These are phyloP conservation scores for Myrmecobius fasciatus DNA, from an alignment of 2,113 vertebrate species.

Conservation along the genomic window DNA sequence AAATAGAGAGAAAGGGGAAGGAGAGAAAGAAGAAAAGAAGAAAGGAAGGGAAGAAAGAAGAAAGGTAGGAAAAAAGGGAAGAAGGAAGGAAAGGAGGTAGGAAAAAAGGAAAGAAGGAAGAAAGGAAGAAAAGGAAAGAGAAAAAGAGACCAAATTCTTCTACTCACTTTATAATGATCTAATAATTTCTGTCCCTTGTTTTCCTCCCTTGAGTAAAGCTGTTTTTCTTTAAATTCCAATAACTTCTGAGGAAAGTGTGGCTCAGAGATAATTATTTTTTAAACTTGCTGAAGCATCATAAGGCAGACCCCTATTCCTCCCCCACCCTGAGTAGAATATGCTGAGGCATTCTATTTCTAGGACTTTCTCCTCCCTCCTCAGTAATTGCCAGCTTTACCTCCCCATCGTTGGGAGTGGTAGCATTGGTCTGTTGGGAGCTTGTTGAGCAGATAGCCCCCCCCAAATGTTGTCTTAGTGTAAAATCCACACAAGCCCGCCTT, in stretches of 20 bases:
- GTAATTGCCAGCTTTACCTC: background rate
- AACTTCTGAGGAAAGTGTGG: background rate
- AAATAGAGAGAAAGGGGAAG: background rate
- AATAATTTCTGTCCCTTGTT: conserved; percentile 9
- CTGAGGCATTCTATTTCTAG: background rate
- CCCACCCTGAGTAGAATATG: background rate
- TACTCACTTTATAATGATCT: background rate
- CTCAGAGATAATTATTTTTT: background rate
- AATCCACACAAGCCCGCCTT: background rate
- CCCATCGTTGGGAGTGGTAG: background rate
- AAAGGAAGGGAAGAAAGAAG: background rate
- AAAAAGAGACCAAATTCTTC: background rate
- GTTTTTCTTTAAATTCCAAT: conserved; percentile 43
- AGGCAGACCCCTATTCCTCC: background rate
- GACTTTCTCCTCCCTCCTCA: background rate
- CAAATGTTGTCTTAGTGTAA: background rate
- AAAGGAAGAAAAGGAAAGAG: background rate
- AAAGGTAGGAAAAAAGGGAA: background rate
- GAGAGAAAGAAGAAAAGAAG: background rate
- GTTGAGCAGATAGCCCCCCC: background rate
- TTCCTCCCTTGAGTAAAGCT: background rate
- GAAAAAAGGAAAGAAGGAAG: background rate
- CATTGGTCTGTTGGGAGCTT: background rate
- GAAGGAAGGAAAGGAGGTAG: background rate
- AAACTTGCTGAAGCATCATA: conserved; percentile 30